A percentile compares a stretch with the other conserved stretches of the same genome.
phyloP scores from a whole-genome alignment of 2,888 invertebrate genomes.

The Conus canariensis region DNA sequence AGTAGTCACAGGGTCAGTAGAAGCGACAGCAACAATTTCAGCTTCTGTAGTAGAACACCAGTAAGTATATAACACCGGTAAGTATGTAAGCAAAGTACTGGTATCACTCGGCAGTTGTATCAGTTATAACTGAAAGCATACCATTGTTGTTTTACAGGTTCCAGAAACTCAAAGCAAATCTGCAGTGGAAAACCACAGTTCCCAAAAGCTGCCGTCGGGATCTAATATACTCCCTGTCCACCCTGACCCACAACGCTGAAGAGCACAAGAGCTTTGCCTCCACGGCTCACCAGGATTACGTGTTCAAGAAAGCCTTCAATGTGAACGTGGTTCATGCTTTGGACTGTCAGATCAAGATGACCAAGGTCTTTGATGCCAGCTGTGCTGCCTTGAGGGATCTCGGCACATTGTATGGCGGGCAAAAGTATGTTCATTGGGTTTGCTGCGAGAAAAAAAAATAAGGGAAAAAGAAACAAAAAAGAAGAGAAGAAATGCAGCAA shows the following conservation, averaged over 20 bases:
- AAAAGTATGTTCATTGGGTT: neutral
- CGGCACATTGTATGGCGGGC: neutral
- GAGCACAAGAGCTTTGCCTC: conserved; percentile 15
- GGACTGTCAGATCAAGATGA: conserved; percentile 35
- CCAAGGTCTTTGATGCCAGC: conserved; percentile 8
- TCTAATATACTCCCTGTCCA: neutral
- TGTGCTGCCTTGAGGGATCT: neutral
- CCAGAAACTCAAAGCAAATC: neutral
- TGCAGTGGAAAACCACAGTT: neutral
- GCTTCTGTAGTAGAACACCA: too few relatives aligned
- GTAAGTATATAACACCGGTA: too few relatives aligned
- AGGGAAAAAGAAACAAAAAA: too few relatives aligned
- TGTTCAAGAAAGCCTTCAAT: neutral
- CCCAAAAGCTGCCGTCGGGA: neutral
- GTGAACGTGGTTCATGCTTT: conserved; percentile 23
- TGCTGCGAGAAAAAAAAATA: neutral
- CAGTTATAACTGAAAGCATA: too few relatives aligned
- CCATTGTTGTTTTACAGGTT: neutral
- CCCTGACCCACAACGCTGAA: conserved; percentile 22
- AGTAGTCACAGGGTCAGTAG: too few relatives aligned
- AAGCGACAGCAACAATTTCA: too few relatives aligned
- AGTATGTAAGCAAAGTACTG: too few relatives aligned
- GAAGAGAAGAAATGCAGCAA: too few relatives aligned
- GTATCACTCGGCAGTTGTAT: too few relatives aligned
- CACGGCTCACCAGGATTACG: neutral